These are phyloP conservation scores for Epirrita christyi DNA, from an alignment of 2,888 invertebrate genomes.

Conservation along the genomic window DNA sequence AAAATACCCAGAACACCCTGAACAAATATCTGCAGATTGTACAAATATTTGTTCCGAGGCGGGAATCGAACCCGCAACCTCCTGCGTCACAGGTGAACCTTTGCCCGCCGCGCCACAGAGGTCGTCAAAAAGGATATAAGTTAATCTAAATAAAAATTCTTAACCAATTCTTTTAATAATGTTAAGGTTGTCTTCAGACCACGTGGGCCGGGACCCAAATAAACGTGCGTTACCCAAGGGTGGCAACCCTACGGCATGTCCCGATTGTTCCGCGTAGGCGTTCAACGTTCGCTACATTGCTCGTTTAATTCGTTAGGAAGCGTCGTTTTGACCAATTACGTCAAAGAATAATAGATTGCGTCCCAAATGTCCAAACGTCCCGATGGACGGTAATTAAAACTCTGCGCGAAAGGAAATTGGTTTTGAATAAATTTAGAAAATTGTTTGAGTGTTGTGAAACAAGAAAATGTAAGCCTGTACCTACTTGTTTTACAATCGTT, in stretches of 20 bases:
- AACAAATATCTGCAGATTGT: too few relatives aligned
- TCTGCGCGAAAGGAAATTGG: conserved; percentile 16
- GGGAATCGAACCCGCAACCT: too few relatives aligned
- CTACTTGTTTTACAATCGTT: too few relatives aligned
- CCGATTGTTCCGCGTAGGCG: conserved; percentile 11
- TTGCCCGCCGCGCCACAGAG: too few relatives aligned
- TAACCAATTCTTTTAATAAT: too few relatives aligned
- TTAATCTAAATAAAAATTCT: too few relatives aligned
- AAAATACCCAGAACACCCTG: too few relatives aligned
- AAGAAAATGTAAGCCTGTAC: too few relatives aligned
- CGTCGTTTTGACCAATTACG: conserved; percentile 20
- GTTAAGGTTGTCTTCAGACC: background rate
- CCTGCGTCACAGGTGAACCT: too few relatives aligned
- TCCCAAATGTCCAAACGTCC: conserved; percentile 10
- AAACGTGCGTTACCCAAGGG: conserved; percentile 14
- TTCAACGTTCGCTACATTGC: conserved; percentile 11
- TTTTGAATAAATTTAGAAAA: conserved; percentile 22
- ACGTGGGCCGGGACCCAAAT: conserved; percentile 12
- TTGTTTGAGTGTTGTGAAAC: background rate
- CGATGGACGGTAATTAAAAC: conserved; percentile 23
- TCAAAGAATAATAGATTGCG: conserved; percentile 19
- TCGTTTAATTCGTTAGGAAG: conserved; percentile 18
- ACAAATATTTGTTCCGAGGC: too few relatives aligned
- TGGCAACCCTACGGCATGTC: conserved; percentile 11
- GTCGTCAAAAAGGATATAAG: too few relatives aligned